Evolutionary conservation across 2,888 invertebrate genomes (phyloP), one percentile per base, ranked within the genome.

Genomic region (Pyralis farinalis): DNA sequence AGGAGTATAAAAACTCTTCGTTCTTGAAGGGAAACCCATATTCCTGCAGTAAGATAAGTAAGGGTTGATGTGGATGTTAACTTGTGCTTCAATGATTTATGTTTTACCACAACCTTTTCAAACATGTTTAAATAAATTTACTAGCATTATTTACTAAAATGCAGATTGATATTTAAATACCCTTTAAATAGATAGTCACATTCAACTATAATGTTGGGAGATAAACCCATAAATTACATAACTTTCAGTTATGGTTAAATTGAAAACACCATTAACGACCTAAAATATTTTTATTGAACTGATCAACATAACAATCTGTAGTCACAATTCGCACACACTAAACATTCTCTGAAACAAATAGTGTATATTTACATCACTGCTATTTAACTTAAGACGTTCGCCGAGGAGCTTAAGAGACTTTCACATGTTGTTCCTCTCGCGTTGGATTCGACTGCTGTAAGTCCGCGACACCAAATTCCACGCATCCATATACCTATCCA

Each of bases 401-500:
- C 47, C 49, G 49, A 32, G 50, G 40, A 42, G 44, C 37, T 16
- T 40, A 38, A 40, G 34, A 38, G 46, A 43, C 20, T 47, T 63
- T 90, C 89, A 91, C 90, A 91, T 90, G 76, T 89, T 88, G 69
- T 90, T 87, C 54, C 93, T 90, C 84, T 98, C 98, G 54, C 93
- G 91, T 71, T 97, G 95, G 60, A 98, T 90, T 68, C 98, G 92
- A 73, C 91, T 92, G 72, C 95, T 93, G 76, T 98, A 98, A 0
- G 97, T 94, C 79, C 94, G 93, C 7, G 97, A 96, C 7, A 98
- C 97, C 40, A 97, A 87, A 82, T 97, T 97, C 95, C 96, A 98
- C 1, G 97, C 93, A 69, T 99, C 98, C 96, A 98, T 96, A 90
- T 97, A 99, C 66, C 98, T 92, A 80, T 98, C 98, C 98, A 98